Evolutionary conservation across 1,140 invertebrate genomes (phyloP), one percentile per base, ranked within the genome.

Genomic region (Diachasma alloeum): DNA sequence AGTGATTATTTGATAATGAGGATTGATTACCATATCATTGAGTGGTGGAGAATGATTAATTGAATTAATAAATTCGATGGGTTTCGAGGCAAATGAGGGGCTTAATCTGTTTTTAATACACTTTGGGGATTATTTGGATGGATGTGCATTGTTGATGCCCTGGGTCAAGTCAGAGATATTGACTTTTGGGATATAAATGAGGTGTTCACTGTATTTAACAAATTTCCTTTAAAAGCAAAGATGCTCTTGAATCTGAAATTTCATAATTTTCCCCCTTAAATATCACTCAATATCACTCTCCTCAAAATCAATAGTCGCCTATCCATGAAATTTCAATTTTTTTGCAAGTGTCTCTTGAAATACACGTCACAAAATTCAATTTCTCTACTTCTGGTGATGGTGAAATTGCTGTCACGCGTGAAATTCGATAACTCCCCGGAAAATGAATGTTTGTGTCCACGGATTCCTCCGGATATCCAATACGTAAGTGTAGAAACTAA

Each of bases 401-500:
- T 42, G 39, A 63, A 63, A 63, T 63, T 26, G 6, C 8, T 63
- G 59, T 63, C 11, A 19, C 4, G 1, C 59, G 24, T 11, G 11
- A 26, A 6, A 63, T 24, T 63, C 24, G n/a, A 36, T 24, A 72
- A 42, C 19, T 72, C 15, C 22, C 24, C 10, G 39, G 31, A 74
- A 31, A 63, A 74, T 63, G 36, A 63, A 67, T 63, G 24, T 63
- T 31, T 63, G 19, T 63, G 6, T 63, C 59, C 19, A 4, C 13
- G 39, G 59, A 44, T 66, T 39, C 56, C 15, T 17, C 15, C 42
- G 70, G 37, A 46, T n/a, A 46, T 10, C 26, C 10, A 17, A 72
- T 73, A 66, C 76, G 73, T 75, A 48, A 79, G 78, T 67, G 77
- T 75, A 26, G 72, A 79, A 73, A 79, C 79, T 83, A 83, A 82